These are phyloP conservation scores for Lagopus leucura DNA, from an alignment of 2,113 vertebrate genomes.

Conservation along the genomic window DNA sequence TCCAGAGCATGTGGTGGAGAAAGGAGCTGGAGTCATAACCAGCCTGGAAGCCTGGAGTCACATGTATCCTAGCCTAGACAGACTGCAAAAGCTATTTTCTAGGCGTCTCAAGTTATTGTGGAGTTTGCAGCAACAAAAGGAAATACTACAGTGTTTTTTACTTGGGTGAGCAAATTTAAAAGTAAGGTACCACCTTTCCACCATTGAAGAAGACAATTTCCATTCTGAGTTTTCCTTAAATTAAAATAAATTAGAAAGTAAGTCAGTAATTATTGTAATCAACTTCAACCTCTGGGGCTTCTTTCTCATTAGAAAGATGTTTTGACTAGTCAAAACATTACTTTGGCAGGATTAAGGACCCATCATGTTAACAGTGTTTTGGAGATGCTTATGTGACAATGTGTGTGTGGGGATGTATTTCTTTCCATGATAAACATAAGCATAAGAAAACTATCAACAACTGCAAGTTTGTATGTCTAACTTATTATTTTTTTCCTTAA, in stretches of 20 bases:
- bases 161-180: not conserved
- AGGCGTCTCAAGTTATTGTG: not conserved
- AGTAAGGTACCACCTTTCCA: not conserved
- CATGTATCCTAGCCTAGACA: not conserved
- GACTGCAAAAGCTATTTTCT: not conserved
- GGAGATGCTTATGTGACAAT: not conserved
- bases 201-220: not conserved
- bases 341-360: not conserved
- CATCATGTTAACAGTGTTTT: rapidly evolving
- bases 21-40: not conserved
- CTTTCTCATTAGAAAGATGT: not conserved
- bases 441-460: not conserved
- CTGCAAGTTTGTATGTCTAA: not conserved
- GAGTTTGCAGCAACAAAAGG: not conserved
- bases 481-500: not conserved
- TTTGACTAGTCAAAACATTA: not conserved
- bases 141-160: not conserved
- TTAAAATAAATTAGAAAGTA: not conserved
- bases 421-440: not conserved
- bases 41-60: not conserved
- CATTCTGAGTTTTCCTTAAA: not conserved
- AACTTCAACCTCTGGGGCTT: not conserved
- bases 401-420: rapidly evolving
- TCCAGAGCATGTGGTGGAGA: rapidly evolving
- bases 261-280: not conserved